Percentiles rank a stretch among this genome's conserved stretches.
Evolutionary conservation across 2,113 vertebrate species (phyloP).

Genomic region (Sinocyclocheilus anshuiensis): DNA sequence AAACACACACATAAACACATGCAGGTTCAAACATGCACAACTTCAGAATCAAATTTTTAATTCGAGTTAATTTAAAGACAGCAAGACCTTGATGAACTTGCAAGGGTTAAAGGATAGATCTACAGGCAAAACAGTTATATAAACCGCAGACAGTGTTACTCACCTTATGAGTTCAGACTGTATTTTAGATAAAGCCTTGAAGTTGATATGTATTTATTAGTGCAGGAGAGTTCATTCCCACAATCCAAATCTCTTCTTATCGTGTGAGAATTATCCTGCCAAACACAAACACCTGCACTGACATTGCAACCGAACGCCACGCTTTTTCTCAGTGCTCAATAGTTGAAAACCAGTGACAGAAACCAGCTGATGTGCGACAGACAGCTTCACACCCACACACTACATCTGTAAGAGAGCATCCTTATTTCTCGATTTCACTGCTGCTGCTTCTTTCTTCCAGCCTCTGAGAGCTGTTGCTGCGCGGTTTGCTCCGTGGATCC

Average conservation of each 20-base stretch:
- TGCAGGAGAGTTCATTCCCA: conserved; percentile 4
- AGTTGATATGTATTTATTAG: background rate
- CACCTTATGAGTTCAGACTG: background rate
- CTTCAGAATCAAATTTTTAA: background rate
- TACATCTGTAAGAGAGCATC: background rate
- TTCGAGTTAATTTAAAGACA: background rate
- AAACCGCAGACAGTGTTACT: background rate
- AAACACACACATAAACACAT: conserved; percentile 16
- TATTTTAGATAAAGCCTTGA: background rate
- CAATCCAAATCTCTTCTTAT: background rate
- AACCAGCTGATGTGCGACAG: background rate
- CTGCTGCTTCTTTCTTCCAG: background rate
- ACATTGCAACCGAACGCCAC: background rate
- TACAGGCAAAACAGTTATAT: background rate
- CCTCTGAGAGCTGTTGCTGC: background rate
- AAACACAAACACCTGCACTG: background rate
- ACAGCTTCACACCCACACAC: conserved; percentile 19
- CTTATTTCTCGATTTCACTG: background rate
- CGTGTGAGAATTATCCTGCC: background rate
- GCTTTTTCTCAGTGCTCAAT: background rate
- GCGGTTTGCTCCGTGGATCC: background rate
- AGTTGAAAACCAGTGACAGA: conserved; percentile 7
- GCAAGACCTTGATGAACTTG: background rate
- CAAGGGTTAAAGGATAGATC: background rate
- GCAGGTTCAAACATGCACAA: background rate